Conservation (phyloP, 2,888 invertebrate species). For the Portevinia maculata region DNA sequence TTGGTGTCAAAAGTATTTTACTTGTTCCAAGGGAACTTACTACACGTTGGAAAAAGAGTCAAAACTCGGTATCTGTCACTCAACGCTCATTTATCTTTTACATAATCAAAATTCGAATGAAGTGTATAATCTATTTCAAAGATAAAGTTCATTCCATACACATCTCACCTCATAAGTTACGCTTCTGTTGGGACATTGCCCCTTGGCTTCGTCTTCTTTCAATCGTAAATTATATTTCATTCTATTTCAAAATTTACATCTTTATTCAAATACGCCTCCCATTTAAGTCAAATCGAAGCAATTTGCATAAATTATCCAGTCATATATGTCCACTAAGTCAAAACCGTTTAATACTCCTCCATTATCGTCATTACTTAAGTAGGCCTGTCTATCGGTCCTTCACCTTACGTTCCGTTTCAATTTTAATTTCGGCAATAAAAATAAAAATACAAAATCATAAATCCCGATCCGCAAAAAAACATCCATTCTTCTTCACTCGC, state of each 20-base stretch:
- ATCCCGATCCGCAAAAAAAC: conserved; percentile 4
- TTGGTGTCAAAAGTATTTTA: too few species aligned
- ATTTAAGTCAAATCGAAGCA: not conserved
- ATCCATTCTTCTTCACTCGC: not conserved
- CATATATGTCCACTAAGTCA: not conserved
- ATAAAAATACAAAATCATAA: conserved; percentile 5
- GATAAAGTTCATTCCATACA: not conserved
- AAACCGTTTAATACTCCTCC: not conserved
- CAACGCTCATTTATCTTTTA: too few species aligned
- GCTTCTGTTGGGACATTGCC: conserved; percentile 2
- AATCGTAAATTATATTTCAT: not conserved
- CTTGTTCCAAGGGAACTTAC: too few species aligned
- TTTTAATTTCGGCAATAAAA: not conserved
- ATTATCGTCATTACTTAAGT: not conserved
- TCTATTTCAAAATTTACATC: not conserved
- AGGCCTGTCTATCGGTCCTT: conserved; percentile 6
- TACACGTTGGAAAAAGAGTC: too few species aligned
- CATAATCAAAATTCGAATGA: too few species aligned
- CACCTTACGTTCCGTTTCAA: not conserved
- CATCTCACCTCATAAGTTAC: conserved; percentile 1
- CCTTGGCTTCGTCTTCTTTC: not conserved
- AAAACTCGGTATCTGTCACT: too few species aligned
- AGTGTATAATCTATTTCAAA: too few species aligned
- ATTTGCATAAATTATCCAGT: conserved; percentile 9
- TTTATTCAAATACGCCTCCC: not conserved